Evolutionary conservation across 2,888 invertebrate genomes (phyloP).

Genomic region (Netelia virgata): DNA sequence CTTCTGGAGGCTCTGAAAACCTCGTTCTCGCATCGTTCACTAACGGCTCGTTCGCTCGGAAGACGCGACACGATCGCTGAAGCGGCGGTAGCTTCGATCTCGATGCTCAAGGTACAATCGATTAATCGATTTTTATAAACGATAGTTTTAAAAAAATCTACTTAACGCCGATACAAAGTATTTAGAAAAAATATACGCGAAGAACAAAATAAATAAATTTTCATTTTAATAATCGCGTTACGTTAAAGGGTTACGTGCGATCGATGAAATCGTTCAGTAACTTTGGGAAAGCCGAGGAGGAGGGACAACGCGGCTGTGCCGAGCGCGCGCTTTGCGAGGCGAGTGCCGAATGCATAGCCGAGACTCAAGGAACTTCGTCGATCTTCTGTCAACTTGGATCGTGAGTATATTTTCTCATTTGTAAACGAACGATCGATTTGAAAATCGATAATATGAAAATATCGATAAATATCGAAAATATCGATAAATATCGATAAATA

Average conservation of each 20-base stretch:
- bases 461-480: background rate
- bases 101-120: conserved; percentile 90
- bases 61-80: conserved; percentile 96
- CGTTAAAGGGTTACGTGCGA: conserved; percentile 90
- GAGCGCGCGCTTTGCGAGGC: conserved; percentile 91
- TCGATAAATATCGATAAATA: background rate
- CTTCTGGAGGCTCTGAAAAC: conserved; percentile 96
- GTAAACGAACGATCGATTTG: background rate
- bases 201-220: no score
- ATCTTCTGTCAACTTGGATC: conserved; percentile 97
- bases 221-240: background rate
- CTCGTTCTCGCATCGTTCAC: conserved; percentile 95
- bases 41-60: conserved; percentile 93
- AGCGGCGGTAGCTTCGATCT: conserved; percentile 94
- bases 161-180: background rate
- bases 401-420: conserved; percentile 87
- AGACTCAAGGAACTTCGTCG: conserved; percentile 89
- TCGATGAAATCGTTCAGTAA: conserved; percentile 86
- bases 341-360: conserved; percentile 93
- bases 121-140: background rate
- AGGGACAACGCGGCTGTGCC: conserved; percentile 93
- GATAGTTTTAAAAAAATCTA: background rate
- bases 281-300: conserved; percentile 90
- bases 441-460: background rate
- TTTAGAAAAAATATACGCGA: background rate